Percentiles rank a stretch among this genome's conserved stretches.
phyloP scores from a whole-genome alignment of 1,140 invertebrate species.

The Macrotrachela quadricornifera region DNA sequence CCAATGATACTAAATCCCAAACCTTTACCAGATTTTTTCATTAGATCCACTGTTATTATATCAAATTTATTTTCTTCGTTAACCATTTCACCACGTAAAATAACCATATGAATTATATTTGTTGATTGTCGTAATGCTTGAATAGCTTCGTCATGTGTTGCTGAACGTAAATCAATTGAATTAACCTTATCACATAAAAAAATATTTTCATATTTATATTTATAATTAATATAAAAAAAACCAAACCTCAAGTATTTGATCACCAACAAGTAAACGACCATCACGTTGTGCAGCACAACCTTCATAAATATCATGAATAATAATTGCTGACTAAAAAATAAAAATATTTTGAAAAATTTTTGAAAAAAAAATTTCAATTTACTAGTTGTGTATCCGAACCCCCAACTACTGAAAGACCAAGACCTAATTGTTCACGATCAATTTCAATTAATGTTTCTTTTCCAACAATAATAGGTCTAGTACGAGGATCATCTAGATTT shows the following conservation, averaged over 20 bases:
- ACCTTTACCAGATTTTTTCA: background rate
- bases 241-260: constrained; percentile 49
- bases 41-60: too few relatives aligned
- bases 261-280: constrained; percentile 63
- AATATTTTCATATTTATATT: too few relatives aligned
- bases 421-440: constrained; percentile 49
- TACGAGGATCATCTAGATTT: constrained; percentile 5
- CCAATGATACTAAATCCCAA: constrained; percentile 71
- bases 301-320: constrained; percentile 70
- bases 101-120: constrained; percentile 56
- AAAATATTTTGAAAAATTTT: too few relatives aligned
- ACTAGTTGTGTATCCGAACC: constrained; percentile 57
- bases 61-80: background rate
- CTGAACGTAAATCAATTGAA: background rate
- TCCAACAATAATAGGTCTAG: constrained; percentile 32
- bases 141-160: constrained; percentile 37
- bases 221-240: too few relatives aligned
- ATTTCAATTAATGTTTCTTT: constrained; percentile 70
- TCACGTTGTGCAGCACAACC: constrained; percentile 74
- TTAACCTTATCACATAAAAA: constrained; percentile 37
- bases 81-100: constrained; percentile 47
- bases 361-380: too few relatives aligned
- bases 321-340: constrained; percentile 44
- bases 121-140: constrained; percentile 32
- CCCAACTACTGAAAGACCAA: constrained; percentile 68